These are phyloP conservation scores for Saccostrea echinata DNA, from an alignment of 1,140 invertebrate species.

Conservation along the genomic window DNA sequence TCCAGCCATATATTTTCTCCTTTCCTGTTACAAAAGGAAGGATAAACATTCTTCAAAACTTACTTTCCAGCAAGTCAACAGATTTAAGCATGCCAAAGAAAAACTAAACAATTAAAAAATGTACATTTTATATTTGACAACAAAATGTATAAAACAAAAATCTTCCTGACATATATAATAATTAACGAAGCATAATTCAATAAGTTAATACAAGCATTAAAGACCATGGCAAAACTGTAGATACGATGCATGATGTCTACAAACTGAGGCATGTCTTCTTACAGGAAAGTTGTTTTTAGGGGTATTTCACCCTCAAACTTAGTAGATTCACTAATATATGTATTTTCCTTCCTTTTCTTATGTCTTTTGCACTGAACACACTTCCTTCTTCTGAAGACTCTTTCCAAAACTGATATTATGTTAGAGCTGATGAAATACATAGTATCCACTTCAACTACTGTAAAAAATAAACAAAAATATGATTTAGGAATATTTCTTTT, in stretches of 20 bases:
- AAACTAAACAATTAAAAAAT: neutral
- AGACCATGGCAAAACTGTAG: neutral
- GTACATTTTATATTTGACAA: neutral
- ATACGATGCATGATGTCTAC: neutral
- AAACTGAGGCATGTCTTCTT: neutral
- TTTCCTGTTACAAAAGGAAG: too few relatives aligned
- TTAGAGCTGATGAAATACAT: neutral
- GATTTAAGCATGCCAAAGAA: too few relatives aligned
- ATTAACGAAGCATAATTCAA: slow-evolving; percentile 11
- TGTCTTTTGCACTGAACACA: neutral
- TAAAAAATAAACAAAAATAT: too few relatives aligned
- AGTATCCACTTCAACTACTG: too few relatives aligned
- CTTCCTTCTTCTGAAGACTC: neutral
- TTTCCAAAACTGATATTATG: neutral
- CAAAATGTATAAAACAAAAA: slow-evolving; percentile 1
- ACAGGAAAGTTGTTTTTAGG: neutral
- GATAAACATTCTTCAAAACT: too few relatives aligned
- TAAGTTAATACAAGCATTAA: neutral
- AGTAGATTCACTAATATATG: neutral
- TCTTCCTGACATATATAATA: slow-evolving; percentile 15
- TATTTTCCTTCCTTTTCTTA: neutral
- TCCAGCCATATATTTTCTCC: too few relatives aligned
- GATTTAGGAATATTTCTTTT: too few relatives aligned
- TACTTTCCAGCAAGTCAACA: too few relatives aligned
- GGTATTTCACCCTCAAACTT: neutral